Percentiles rank a stretch among this genome's conserved stretches.
Conservation (phyloP, 2,797 vertebrate species). For the Oophaga sylvatica region DNA sequence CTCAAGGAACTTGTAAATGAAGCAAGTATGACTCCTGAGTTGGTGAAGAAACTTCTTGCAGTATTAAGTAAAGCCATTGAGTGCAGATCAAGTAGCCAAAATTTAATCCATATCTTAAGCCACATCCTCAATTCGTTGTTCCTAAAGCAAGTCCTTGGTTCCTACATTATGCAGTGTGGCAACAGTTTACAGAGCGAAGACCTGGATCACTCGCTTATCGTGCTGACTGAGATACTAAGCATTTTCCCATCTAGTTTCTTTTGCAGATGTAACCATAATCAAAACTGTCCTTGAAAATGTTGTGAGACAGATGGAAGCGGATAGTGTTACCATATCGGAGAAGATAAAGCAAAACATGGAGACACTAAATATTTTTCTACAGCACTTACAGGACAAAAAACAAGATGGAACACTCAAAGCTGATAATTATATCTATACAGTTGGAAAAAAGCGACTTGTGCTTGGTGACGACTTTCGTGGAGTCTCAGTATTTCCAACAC, state of each 20-base stretch:
- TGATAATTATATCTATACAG: constrained; percentile 55
- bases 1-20: constrained; percentile 50
- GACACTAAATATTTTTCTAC: constrained; percentile 49
- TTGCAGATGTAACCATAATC: constrained; percentile 58
- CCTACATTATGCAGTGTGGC: constrained; percentile 34
- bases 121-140: constrained; percentile 58
- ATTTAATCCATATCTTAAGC: constrained; percentile 55
- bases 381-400: constrained; percentile 55
- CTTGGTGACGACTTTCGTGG: constrained; percentile 50
- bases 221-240: constrained; percentile 55
- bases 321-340: neutral
- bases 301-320: constrained; percentile 23
- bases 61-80: constrained; percentile 55
- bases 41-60: constrained; percentile 42
- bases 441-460: constrained; percentile 10
- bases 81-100: constrained; percentile 58
- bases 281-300: constrained; percentile 47
- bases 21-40: constrained; percentile 4
- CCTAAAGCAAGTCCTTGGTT: constrained; percentile 50
- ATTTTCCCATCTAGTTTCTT: constrained; percentile 57
- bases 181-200: constrained; percentile 4
- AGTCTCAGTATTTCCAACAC: constrained; percentile 61
- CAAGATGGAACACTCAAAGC: constrained; percentile 48
- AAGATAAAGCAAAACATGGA: constrained; percentile 26
- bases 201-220: neutral